Evolutionary conservation across 2,113 vertebrate genomes (phyloP).

Genomic region (Tachycineta bicolor): DNA sequence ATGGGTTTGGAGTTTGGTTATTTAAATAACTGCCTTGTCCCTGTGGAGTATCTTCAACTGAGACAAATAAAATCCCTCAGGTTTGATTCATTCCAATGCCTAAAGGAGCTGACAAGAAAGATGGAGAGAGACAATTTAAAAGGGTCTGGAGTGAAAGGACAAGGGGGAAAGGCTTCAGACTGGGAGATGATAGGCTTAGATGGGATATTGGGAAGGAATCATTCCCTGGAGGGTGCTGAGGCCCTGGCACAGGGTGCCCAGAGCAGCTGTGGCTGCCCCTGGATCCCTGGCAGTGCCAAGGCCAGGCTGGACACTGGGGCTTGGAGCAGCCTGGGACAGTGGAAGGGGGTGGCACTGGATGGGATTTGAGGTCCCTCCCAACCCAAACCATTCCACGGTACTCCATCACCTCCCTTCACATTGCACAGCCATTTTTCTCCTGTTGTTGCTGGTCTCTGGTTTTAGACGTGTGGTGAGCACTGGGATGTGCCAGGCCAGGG

Average conservation of each 20-base stretch:
- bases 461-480: neutral
- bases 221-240: neutral
- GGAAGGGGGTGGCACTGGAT: neutral
- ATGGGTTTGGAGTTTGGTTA: neutral
- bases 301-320: neutral
- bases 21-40: neutral
- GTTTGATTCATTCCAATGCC: neutral
- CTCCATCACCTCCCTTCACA: neutral
- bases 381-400: neutral
- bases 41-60: neutral
- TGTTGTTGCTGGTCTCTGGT: neutral
- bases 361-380: rapidly evolving
- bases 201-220: neutral
- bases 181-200: too few relatives aligned
- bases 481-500: neutral
- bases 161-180: neutral
- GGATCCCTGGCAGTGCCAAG: neutral
- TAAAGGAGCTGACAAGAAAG: neutral
- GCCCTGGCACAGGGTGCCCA: neutral
- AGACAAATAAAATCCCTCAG: neutral
- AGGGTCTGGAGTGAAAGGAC: neutral
- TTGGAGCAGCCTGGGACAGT: neutral
- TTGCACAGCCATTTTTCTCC: neutral
- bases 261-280: neutral
- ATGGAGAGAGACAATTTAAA: neutral